Conservation (phyloP, 2,888 invertebrate genomes). For the Andrena praecox region DNA sequence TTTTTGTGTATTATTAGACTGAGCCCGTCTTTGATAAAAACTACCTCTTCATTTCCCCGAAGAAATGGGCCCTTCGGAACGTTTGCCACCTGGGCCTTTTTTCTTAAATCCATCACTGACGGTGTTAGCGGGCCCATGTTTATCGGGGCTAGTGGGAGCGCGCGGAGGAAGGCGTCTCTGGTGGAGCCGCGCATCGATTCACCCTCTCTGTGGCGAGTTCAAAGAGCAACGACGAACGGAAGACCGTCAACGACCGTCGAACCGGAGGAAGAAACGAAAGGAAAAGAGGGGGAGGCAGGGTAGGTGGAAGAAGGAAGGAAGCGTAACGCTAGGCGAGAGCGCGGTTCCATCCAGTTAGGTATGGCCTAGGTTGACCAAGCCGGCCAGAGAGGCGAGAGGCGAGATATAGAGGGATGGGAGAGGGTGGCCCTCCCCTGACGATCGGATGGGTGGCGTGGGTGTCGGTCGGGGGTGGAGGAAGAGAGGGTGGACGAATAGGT, state of each 20-base stretch:
- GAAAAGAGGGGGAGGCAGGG: not conserved
- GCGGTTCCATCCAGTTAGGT: constrained; percentile 38
- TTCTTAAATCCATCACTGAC: too few species aligned
- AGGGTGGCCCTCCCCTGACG: constrained; percentile 11
- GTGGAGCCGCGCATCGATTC: not conserved
- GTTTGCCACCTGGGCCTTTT: too few species aligned
- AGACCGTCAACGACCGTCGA: not conserved
- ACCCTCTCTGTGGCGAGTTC: not conserved
- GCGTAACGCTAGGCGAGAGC: constrained; percentile 11
- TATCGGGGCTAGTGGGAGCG: too few species aligned
- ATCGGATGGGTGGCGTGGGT: constrained; percentile 25
- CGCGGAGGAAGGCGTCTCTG: not conserved
- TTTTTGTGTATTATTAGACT: too few species aligned
- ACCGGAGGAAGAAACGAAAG: not conserved
- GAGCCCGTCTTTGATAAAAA: too few species aligned
- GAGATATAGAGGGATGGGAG: constrained; percentile 30
- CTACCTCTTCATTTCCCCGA: too few species aligned
- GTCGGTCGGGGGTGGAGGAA: constrained; percentile 51
- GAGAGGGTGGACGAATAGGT: constrained; percentile 69
- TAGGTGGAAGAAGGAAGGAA: not conserved
- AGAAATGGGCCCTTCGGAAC: too few species aligned
- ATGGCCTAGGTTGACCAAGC: constrained; percentile 47
- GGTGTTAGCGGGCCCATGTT: too few species aligned
- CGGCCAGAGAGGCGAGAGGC: constrained; percentile 24
- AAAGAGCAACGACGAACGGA: not conserved